A percentile compares a stretch with the other conserved stretches of the same genome.
Evolutionary conservation across 2,888 invertebrate species (phyloP).

Genomic region (Drosophila neoperkinsi): DNA sequence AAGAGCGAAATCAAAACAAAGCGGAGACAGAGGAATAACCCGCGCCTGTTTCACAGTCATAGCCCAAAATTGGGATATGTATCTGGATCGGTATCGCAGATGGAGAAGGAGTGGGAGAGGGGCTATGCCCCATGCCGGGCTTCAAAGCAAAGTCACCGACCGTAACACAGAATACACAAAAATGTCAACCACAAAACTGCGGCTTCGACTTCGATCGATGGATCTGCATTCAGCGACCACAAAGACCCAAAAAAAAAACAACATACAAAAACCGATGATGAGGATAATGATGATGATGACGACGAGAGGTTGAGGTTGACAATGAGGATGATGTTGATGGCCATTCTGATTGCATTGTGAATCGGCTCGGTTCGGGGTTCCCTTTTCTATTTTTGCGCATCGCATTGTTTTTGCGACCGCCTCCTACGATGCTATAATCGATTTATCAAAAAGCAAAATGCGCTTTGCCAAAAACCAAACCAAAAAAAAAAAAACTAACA

Average conservation of each 20-base stretch:
- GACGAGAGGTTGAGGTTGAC: constrained; percentile 31
- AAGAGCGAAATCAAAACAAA: constrained; percentile 35
- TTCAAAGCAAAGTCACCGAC: constrained; percentile 77
- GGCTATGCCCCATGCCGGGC: constrained; percentile 38
- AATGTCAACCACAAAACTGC: constrained; percentile 76
- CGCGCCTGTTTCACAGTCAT: constrained; percentile 38
- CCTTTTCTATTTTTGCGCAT: constrained; percentile 42
- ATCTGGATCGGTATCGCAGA: constrained; percentile 31
- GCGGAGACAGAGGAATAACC: constrained; percentile 32
- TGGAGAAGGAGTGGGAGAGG: constrained; percentile 11
- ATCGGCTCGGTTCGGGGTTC: constrained; percentile 31
- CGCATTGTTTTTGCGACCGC: constrained; percentile 67
- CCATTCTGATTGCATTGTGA: constrained; percentile 59
- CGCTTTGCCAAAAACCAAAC: constrained; percentile 61
- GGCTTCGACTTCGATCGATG: constrained; percentile 57
- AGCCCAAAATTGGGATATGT: constrained; percentile 28
- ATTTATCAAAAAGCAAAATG: constrained; percentile 79
- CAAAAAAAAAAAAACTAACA: constrained; percentile 21
- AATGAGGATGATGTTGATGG: constrained; percentile 33
- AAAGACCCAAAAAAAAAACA: constrained; percentile 40
- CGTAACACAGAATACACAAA: constrained; percentile 40
- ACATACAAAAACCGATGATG: constrained; percentile 24
- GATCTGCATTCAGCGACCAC: constrained; percentile 65
- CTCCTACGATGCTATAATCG: constrained; percentile 81
- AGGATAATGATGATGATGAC: constrained; percentile 52